Evolutionary conservation across 2,888 invertebrate species (phyloP).

Genomic region (Eupithecia centaureata): DNA sequence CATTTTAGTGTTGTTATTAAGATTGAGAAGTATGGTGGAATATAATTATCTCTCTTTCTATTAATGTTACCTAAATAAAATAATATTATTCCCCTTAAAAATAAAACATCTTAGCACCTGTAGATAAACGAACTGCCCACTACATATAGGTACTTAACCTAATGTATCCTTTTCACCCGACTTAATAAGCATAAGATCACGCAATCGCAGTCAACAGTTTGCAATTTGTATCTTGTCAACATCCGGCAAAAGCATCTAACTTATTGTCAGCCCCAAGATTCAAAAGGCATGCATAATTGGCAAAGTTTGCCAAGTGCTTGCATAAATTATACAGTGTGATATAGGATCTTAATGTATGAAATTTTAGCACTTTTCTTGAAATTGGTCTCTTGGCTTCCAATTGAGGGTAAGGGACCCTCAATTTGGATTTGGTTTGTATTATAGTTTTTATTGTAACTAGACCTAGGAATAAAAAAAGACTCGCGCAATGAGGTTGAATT

Average conservation of each 20-base stretch:
- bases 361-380: slow-evolving; percentile 9
- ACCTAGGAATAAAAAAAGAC: neutral
- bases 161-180: too few species aligned
- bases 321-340: slow-evolving; percentile 38
- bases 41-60: too few species aligned
- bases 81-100: too few species aligned
- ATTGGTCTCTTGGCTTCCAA: neutral
- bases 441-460: neutral
- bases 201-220: neutral
- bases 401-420: too few species aligned
- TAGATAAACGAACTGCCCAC: too few species aligned
- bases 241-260: slow-evolving; percentile 15
- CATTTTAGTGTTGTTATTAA: too few species aligned
- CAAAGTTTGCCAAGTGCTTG: slow-evolving; percentile 40
- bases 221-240: slow-evolving; percentile 19
- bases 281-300: slow-evolving; percentile 44
- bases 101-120: too few species aligned
- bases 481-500: neutral
- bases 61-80: too few species aligned
- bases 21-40: too few species aligned
- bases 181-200: neutral
- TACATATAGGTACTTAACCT: too few species aligned
- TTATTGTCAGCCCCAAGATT: slow-evolving; percentile 35
- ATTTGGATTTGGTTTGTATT: neutral
- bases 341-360: neutral